These are phyloP conservation scores for Horisme vitalbata DNA, from an alignment of 2,888 invertebrate species.

Conservation along the genomic window DNA sequence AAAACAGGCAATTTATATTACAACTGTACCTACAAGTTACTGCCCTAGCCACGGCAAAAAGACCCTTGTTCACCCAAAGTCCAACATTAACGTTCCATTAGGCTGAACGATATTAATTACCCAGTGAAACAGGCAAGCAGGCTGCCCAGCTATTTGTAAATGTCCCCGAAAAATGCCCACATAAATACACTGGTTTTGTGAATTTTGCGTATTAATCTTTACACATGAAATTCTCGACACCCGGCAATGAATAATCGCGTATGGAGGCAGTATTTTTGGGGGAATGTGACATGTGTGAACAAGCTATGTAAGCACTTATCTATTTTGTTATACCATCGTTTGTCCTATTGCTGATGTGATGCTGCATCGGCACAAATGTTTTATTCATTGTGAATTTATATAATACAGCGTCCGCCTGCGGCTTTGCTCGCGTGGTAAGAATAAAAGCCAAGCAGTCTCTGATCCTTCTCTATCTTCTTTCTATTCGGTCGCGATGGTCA, in stretches of 20 bases:
- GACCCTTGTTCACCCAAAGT: conserved; percentile 6
- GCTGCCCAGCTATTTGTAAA: conserved; percentile 31
- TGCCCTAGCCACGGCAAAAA: conserved; percentile 2
- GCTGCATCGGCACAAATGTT: background rate
- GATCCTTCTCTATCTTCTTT: too few species aligned
- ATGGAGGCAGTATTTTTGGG: background rate
- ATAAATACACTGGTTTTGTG: conserved; percentile 40
- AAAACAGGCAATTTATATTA: background rate
- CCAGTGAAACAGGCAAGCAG: background rate
- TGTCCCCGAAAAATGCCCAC: conserved; percentile 38
- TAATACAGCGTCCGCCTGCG: too few species aligned
- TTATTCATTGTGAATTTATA: too few species aligned
- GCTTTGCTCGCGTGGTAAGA: too few species aligned
- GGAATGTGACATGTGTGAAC: background rate
- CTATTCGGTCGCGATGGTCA: too few species aligned
- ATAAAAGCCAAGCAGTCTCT: too few species aligned
- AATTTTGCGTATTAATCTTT: conserved; percentile 46
- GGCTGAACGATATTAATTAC: conserved; percentile 21
- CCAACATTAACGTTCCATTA: conserved; percentile 21
- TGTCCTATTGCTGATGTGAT: background rate
- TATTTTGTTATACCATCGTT: background rate
- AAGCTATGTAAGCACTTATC: background rate
- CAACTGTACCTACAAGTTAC: background rate
- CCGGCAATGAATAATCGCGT: conserved; percentile 39
- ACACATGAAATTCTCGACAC: conserved; percentile 39